Base-by-base conservation (phyloP, 1,140 invertebrate species). In the Anastrepha obliqua region DNA sequence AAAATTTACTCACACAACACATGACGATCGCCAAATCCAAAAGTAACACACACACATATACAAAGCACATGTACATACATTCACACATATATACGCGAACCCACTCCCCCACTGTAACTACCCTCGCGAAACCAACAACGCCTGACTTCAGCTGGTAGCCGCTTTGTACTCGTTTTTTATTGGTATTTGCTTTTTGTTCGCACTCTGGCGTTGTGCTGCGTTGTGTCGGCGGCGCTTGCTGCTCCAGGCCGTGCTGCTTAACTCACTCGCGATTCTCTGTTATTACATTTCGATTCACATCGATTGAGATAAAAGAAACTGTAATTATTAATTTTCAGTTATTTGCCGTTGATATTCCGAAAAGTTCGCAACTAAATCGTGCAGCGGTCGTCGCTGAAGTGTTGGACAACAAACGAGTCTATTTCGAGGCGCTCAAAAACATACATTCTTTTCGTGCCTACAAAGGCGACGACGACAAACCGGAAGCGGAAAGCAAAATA, bases 231-330 rank as follows among this genome's bases (percentile, higher is more conserved):
- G 67, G 67, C 67, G 67, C 42, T 47, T 55, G 47, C 47, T 11
- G 74, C 17, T 20, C 13, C 74, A n/a, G 47, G 8, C n/a, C 44
- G 74, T 81, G 74, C 44, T 81, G 47, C 55, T 55, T 42, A 81
- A 81, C 47, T 81, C 47, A 81, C 20, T 81, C 74, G 20, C 8
- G 47, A 55, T 81, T 81, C 74, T 81, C 74, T 81, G 74, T 81
- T 81, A 55, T 55, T 81, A 81, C 51, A 81, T n/a, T 55, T 81
- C 47, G 74, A 81, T 55, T 55, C 74, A 51, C 47, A 55, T 51
- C 74, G 74, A 86, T 86, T 60, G 85, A 60, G 85, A 87, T 87
- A 87, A 87, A 87, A 87, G 86, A 64, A 87, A 67, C 62, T 47
- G 64, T 47, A 67, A 87, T 47, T 55, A 67, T 11, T 64, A 65